Percentiles rank a stretch among this genome's conserved stretches.
phyloP scores from a whole-genome alignment of 1,140 invertebrate species.

The Acromyrmex heyeri region DNA sequence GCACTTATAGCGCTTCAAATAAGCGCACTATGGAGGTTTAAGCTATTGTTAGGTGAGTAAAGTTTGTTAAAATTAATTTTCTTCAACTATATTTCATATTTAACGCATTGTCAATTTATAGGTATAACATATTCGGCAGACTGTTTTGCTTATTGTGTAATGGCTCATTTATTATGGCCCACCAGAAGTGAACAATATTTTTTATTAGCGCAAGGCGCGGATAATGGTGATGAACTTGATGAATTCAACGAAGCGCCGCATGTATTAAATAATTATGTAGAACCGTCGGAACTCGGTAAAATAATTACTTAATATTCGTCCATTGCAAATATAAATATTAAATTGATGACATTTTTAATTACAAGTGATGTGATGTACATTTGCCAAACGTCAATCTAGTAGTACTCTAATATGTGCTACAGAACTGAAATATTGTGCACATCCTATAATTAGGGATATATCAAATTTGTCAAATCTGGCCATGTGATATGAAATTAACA shows the following conservation, averaged over 20 bases:
- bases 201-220: slow-evolving; percentile 91
- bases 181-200: slow-evolving; percentile 96
- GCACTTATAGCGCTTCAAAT: slow-evolving; percentile 97
- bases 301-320: slow-evolving; percentile 82
- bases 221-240: slow-evolving; percentile 94
- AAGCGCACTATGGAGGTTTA: slow-evolving; percentile 97
- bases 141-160: slow-evolving; percentile 96
- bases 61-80: slow-evolving; percentile 7
- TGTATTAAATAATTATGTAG: slow-evolving; percentile 90
- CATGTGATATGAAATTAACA: slow-evolving; percentile 69
- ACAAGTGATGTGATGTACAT: slow-evolving; percentile 77
- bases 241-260: slow-evolving; percentile 97
- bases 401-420: slow-evolving; percentile 78
- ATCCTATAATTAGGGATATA: slow-evolving; percentile 69
- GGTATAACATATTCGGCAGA: slow-evolving; percentile 98
- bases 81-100: neutral
- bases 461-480: slow-evolving; percentile 64
- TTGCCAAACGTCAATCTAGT: slow-evolving; percentile 82
- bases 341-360: slow-evolving; percentile 52
- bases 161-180: slow-evolving; percentile 97
- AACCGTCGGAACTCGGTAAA: slow-evolving; percentile 85
- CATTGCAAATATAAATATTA: slow-evolving; percentile 39
- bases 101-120: slow-evolving; percentile 80
- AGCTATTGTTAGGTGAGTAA: slow-evolving; percentile 95
- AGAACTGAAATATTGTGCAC: slow-evolving; percentile 83